phyloP scores from a whole-genome alignment of 2,113 vertebrate genomes.

The Vimba vimba region DNA sequence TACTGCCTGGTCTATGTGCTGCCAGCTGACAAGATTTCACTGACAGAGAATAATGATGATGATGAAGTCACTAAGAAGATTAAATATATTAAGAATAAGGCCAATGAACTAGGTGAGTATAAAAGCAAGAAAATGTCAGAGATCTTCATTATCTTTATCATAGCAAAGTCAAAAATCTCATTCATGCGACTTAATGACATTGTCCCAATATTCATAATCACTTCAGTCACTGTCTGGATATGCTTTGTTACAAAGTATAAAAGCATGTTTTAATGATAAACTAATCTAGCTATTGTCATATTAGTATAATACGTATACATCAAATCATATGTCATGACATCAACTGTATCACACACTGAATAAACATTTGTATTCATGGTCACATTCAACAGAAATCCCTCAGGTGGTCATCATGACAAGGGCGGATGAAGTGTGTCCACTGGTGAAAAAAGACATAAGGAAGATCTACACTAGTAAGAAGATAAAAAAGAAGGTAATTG shows the following conservation, averaged over 20 bases:
- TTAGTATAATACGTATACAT: background rate
- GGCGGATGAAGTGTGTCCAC: background rate
- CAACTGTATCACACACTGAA: background rate
- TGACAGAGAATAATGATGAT: no score
- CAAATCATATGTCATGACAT: no score
- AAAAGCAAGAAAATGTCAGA: background rate
- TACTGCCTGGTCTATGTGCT: slow-evolving; percentile 16
- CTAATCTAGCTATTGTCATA: no score
- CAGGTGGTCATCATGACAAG: background rate
- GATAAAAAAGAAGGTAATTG: background rate
- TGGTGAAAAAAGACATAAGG: background rate
- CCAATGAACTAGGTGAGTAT: background rate
- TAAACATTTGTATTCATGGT: background rate
- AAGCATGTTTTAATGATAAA: no score
- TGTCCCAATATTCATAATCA: background rate
- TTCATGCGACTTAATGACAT: background rate
- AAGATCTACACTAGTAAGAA: background rate
- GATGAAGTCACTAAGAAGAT: background rate
- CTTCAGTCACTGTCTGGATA: background rate
- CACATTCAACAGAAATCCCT: background rate
- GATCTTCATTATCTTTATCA: background rate
- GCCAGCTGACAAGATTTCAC: background rate
- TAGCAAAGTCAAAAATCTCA: background rate
- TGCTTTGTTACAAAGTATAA: no score
- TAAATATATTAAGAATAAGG: background rate